phyloP scores from a whole-genome alignment of 2,888 invertebrate genomes.

The Andrena minutula region DNA sequence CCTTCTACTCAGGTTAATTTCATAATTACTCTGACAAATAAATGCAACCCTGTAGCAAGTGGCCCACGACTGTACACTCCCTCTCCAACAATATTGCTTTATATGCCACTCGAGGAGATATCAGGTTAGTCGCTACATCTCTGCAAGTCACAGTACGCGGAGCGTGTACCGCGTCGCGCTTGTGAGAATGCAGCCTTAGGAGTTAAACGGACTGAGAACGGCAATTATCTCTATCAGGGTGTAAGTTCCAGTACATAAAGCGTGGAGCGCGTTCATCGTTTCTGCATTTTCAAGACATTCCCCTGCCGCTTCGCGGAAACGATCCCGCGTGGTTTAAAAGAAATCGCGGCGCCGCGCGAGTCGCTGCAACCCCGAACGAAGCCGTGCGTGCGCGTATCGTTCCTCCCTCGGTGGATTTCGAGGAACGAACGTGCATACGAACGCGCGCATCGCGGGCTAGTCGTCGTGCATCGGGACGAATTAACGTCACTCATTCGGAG shows the following conservation, averaged over 20 bases:
- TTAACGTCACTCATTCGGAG: slow-evolving; percentile 80
- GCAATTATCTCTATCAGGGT: not conserved
- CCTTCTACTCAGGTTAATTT: no score
- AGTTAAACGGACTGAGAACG: slow-evolving; percentile 3
- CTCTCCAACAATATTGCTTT: no score
- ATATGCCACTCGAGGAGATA: no score
- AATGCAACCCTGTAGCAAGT: no score
- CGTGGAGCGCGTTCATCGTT: not conserved
- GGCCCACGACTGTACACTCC: no score
- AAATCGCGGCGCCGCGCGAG: not conserved
- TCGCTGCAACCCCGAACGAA: no score
- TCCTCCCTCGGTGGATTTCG: slow-evolving; percentile 50
- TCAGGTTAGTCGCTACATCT: no score
- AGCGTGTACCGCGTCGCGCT: no score
- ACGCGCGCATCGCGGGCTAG: slow-evolving; percentile 70
- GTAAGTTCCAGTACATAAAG: slow-evolving; percentile 8
- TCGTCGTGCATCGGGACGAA: slow-evolving; percentile 79
- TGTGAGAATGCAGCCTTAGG: no score
- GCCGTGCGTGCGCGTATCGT: not conserved
- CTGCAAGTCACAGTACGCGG: no score
- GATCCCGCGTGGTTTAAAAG: slow-evolving; percentile 22
- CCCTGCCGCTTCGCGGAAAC: slow-evolving; percentile 13
- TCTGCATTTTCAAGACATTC: not conserved
- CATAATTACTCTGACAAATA: no score
- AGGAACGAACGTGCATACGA: slow-evolving; percentile 58